Evolutionary conservation across 1,140 invertebrate species (phyloP).

Genomic region (Tachypleus tridentatus): DNA sequence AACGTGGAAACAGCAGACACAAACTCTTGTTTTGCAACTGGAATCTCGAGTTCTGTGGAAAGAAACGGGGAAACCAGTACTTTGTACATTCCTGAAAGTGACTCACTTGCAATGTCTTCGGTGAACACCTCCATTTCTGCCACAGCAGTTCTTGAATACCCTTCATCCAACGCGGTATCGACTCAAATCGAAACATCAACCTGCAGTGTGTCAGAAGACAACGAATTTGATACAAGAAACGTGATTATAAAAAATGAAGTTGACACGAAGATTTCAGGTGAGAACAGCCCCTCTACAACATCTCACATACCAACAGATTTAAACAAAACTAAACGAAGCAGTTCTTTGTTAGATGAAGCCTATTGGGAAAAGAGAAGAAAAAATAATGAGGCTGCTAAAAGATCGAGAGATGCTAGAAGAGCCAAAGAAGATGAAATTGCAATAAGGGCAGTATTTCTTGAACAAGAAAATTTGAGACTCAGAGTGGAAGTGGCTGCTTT

Average conservation of each 20-base stretch:
- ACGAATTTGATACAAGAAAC: neutral
- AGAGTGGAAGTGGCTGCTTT: neutral
- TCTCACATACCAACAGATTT: neutral
- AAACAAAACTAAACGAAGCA: neutral
- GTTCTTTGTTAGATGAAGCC: slow-evolving; percentile 46
- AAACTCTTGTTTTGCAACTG: neutral
- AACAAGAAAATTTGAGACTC: slow-evolving; percentile 54
- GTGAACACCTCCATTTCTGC: neutral
- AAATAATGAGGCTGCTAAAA: slow-evolving; percentile 92
- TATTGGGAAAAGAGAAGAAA: slow-evolving; percentile 79
- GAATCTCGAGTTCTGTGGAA: neutral
- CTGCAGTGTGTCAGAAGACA: neutral
- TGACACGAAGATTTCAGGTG: neutral
- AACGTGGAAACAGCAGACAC: neutral
- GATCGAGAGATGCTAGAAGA: slow-evolving; percentile 75
- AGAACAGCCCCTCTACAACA: neutral
- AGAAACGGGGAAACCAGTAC: neutral
- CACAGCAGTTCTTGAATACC: too few relatives aligned
- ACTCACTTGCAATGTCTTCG: neutral
- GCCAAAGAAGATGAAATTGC: slow-evolving; percentile 87
- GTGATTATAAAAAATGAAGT: neutral
- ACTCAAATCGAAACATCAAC: too few relatives aligned
- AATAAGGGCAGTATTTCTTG: slow-evolving; percentile 69
- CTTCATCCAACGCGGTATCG: too few relatives aligned
- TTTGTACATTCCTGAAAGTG: neutral